A percentile compares a stretch with the other conserved stretches of the same genome.
Evolutionary conservation across 2,797 vertebrate genomes (phyloP).

Genomic region (Capromys pilorides): DNA sequence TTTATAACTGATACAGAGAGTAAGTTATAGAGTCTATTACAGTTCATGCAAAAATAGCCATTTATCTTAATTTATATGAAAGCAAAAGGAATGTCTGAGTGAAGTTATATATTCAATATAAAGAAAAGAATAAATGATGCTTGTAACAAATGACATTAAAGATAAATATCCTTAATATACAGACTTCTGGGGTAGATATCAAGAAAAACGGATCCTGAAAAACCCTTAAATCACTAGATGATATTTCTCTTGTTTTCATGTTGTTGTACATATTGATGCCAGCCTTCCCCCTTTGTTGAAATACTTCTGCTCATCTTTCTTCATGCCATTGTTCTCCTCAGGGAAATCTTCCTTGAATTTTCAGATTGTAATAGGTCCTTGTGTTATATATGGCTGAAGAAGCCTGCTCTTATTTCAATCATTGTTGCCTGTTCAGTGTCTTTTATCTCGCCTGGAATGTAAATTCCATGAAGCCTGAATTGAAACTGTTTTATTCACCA

Average conservation of each 20-base stretch:
- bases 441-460: background rate
- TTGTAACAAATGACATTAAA: conserved; percentile 27
- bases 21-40: conserved; percentile 6
- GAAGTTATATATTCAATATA: conserved; percentile 11
- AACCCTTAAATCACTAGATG: background rate
- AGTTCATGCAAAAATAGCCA: background rate
- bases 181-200: conserved; percentile 23
- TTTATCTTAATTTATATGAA: conserved; percentile 54
- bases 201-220: conserved; percentile 37
- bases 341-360: conserved; percentile 17
- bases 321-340: conserved; percentile 2
- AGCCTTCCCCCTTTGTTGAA: background rate
- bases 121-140: conserved; percentile 33
- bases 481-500: conserved; percentile 56
- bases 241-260: background rate
- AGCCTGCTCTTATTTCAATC: background rate
- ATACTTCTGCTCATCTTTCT: background rate
- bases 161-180: conserved; percentile 36
- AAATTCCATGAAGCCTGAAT: conserved; percentile 1
- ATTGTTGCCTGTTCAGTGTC: background rate
- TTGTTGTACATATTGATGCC: background rate
- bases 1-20: conserved; percentile 50
- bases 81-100: conserved; percentile 7
- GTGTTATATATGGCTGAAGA: background rate
- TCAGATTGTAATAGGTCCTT: background rate